phyloP scores from a whole-genome alignment of 1,140 invertebrate species.

The Rhysida immarginata region DNA sequence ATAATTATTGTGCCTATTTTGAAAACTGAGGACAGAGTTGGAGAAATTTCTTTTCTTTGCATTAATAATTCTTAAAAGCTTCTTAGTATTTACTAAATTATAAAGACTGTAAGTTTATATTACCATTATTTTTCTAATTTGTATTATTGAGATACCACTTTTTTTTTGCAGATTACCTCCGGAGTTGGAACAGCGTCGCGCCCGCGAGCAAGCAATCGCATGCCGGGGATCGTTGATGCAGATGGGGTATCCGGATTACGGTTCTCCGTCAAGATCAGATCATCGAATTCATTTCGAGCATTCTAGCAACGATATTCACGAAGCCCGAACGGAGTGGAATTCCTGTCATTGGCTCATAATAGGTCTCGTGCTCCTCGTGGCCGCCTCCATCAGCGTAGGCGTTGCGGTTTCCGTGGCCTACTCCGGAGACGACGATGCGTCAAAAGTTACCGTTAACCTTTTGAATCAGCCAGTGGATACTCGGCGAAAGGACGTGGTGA shows the following conservation, averaged over 20 bases:
- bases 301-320: not conserved
- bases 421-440: not conserved
- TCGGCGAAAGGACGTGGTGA: not conserved
- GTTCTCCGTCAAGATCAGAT: not conserved
- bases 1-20: too few species aligned
- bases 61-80: too few species aligned
- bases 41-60: too few species aligned
- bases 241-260: not conserved
- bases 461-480: not conserved
- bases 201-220: not conserved
- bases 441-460: not conserved
- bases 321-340: not conserved
- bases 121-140: too few species aligned
- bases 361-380: conserved; percentile 1
- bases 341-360: not conserved
- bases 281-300: not conserved
- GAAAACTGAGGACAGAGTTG: too few species aligned
- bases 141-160: too few species aligned
- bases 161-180: not conserved
- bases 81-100: too few species aligned
- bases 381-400: conserved; percentile 1
- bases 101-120: too few species aligned
- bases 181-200: not conserved
- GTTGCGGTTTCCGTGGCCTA: conserved; percentile 1
- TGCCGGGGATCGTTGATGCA: not conserved